Evolutionary conservation across 2,888 invertebrate species (phyloP).

Genomic region (Scrobipalpa atriplicella): DNA sequence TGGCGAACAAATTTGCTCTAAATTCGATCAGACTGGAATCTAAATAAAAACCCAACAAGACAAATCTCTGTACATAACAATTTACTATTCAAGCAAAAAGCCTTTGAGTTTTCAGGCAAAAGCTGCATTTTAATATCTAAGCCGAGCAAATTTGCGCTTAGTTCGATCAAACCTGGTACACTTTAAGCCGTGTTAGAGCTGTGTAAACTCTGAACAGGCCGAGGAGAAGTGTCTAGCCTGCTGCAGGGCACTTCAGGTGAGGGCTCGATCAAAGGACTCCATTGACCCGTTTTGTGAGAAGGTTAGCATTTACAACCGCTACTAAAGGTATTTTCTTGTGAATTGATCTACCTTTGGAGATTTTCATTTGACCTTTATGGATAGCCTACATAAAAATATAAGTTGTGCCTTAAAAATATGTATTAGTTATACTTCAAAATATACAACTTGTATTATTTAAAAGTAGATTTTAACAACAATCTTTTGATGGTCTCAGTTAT

Average conservation of each 20-base stretch:
- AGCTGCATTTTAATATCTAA: not conserved
- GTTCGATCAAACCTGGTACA: not conserved
- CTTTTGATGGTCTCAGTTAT: too few species aligned
- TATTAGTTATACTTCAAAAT: too few species aligned
- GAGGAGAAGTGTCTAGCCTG: slow-evolving; percentile 64
- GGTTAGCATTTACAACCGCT: slow-evolving; percentile 47
- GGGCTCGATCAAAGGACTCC: slow-evolving; percentile 74
- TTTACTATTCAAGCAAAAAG: too few species aligned
- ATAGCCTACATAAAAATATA: too few species aligned
- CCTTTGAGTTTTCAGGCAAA: too few species aligned
- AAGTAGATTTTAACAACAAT: too few species aligned
- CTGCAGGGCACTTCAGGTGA: slow-evolving; percentile 70
- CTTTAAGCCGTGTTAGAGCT: not conserved
- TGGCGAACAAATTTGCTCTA: too few species aligned
- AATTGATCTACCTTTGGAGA: not conserved
- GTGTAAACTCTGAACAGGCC: not conserved
- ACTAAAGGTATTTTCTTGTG: slow-evolving; percentile 40
- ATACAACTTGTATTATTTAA: too few species aligned
- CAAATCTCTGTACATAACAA: too few species aligned
- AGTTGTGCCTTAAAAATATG: not conserved
- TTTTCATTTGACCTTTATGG: not conserved
- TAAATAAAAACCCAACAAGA: too few species aligned
- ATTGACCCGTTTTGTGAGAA: slow-evolving; percentile 61
- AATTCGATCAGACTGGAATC: too few species aligned
- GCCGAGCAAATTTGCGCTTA: slow-evolving; percentile 2